Evolutionary conservation across 2,113 vertebrate genomes (phyloP), one percentile per base, ranked within the genome.

Genomic region (Pelusios castaneus): DNA sequence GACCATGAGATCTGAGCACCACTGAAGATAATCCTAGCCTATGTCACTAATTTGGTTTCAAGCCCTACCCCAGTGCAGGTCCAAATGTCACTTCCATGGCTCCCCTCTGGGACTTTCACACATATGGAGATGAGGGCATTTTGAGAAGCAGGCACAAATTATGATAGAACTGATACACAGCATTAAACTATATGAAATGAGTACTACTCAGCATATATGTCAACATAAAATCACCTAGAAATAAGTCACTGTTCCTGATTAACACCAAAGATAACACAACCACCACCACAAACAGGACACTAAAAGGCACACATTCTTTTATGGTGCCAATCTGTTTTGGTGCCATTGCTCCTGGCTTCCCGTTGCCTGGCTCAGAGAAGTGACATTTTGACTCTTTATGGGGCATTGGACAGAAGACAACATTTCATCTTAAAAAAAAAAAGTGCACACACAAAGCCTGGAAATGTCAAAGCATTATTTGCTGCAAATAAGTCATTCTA

Each of bases 381-480:
- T 79, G 60, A 88, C 22, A 54, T 43, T 9, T 86, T 41, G 45
- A 90, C 84, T 82, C 86, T 82, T 89, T 67, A 67, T 54, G 58
- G 67, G 31, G 11, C 24, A 19, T 67, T 92, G 88, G 84, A 89
- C 21, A 82, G 55, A 82, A 90, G 38, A 94, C 55, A 73, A 91
- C 87, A 45, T 75, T 29, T 70, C 56, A 56, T 29, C 6, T 11
- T 70, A 70, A 70, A 27, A 85, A 85, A 19, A 29, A 75, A 34
- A 54, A 49, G 31, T 19, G 34, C 11, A 63, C 24, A 16, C 73
- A 63, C 82, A 87, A 52, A 92, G 45, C 80, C 45, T 88, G 56
- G 60, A 96, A 94, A 92, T 47, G 58, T 78, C 92, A 96, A 88
- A 87, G 63, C 79, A 82, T 27, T 89, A 9, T 83, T 95, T 91